Evolutionary conservation across 2,888 invertebrate species (phyloP).

Genomic region (Archips xylosteana): DNA sequence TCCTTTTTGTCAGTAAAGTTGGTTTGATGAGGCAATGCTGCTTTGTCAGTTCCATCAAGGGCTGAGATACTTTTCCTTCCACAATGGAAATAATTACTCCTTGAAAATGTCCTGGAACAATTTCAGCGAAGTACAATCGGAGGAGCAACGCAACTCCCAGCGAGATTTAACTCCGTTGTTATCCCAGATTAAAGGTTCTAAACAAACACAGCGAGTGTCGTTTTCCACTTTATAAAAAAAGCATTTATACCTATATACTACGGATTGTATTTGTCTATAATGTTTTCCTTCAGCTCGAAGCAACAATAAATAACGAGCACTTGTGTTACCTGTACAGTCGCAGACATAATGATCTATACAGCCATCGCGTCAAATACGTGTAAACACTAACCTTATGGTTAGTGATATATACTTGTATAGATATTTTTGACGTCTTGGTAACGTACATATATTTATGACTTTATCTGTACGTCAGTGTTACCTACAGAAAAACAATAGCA

Average conservation of each 20-base stretch:
- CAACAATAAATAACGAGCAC: not conserved
- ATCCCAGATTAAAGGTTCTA: constrained; percentile 36
- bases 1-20: not conserved
- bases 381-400: too few relatives aligned
- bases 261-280: not conserved
- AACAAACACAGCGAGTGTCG: constrained; percentile 26
- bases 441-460: too few relatives aligned
- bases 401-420: too few relatives aligned
- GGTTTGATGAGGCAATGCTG: constrained; percentile 8
- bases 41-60: constrained; percentile 29
- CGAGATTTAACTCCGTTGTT: constrained; percentile 30
- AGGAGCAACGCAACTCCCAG: constrained; percentile 31
- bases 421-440: too few relatives aligned
- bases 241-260: not conserved
- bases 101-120: constrained; percentile 14
- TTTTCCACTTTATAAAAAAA: constrained; percentile 25
- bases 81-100: constrained; percentile 37
- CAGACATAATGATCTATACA: too few relatives aligned
- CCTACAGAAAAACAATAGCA: too few relatives aligned
- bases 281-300: not conserved
- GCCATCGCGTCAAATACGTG: too few relatives aligned
- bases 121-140: constrained; percentile 28
- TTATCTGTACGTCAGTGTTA: too few relatives aligned
- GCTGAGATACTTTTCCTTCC: constrained; percentile 33
- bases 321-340: not conserved